These are phyloP conservation scores for Achlya flavicornis DNA, from an alignment of 2,888 invertebrate genomes.

Conservation along the genomic window DNA sequence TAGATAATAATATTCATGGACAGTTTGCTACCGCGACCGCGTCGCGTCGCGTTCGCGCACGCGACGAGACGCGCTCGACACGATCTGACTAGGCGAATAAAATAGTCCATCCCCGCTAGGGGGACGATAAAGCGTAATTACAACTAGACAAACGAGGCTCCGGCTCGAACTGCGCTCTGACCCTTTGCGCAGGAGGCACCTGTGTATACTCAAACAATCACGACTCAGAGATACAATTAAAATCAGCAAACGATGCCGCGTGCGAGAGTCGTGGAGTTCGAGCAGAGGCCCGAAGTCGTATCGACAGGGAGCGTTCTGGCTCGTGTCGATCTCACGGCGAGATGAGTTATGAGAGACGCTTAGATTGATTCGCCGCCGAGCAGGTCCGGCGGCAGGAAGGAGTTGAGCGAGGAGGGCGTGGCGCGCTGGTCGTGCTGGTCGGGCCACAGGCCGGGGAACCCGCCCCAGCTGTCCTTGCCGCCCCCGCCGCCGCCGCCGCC, in stretches of 20 bases:
- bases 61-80: conserved; percentile 60
- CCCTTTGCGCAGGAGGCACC: conserved; percentile 38
- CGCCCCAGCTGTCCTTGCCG: conserved; percentile 76
- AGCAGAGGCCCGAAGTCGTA: conserved; percentile 21
- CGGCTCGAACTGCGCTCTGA: conserved; percentile 25
- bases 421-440: conserved; percentile 90
- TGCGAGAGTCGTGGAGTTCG: conserved; percentile 29
- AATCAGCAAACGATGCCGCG: conserved; percentile 26
- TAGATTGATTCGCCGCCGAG: conserved; percentile 94
- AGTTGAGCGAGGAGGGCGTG: conserved; percentile 93
- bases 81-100: conserved; percentile 78
- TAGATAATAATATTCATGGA: conserved; percentile 74
- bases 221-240: conserved; percentile 35
- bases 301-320: conserved; percentile 17
- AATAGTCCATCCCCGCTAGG: conserved; percentile 63
- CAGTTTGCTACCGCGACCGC: conserved; percentile 71
- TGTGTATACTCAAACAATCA: conserved; percentile 35
- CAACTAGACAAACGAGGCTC: conserved; percentile 53
- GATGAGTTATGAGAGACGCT: conserved; percentile 25
- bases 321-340: conserved; percentile 10
- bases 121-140: conserved; percentile 72
- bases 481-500: conserved; percentile 65
- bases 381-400: conserved; percentile 94
- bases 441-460: conserved; percentile 87
- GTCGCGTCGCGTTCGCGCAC: conserved; percentile 44